Evolutionary conservation across 2,113 vertebrate species (phyloP).

Genomic region (Grallaria varia): DNA sequence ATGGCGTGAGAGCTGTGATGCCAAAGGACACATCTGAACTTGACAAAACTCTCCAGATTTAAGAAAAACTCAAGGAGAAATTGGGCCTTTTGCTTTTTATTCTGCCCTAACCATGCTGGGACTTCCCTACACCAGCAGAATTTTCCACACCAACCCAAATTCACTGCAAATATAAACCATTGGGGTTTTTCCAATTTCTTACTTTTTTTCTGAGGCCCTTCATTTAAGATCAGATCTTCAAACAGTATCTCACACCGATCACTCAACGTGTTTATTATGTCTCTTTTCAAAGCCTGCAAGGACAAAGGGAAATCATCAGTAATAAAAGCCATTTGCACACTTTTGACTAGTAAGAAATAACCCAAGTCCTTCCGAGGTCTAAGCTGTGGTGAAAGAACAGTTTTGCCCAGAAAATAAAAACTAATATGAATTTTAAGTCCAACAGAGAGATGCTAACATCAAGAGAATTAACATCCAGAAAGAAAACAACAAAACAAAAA

Average conservation of each 20-base stretch:
- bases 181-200: not conserved
- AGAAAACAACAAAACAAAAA: not conserved
- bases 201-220: conserved; percentile 70
- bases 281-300: conserved; percentile 88
- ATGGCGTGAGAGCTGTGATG: not conserved
- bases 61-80: not conserved
- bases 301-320: not conserved
- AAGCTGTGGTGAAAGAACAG: not conserved
- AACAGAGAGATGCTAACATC: not conserved
- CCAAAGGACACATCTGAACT: not conserved
- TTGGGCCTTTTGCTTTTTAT: not conserved
- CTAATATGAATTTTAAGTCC: not conserved
- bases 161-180: not conserved
- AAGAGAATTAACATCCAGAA: not conserved
- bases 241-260: conserved; percentile 89
- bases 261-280: conserved; percentile 86
- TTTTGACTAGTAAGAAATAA: not conserved
- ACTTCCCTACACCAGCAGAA: not conserved
- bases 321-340: not conserved
- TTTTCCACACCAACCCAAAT: not conserved
- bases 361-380: not conserved
- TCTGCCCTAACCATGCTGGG: not conserved
- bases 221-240: conserved; percentile 85
- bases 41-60: not conserved
- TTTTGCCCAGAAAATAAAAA: not conserved